Base-by-base conservation (phyloP, 2,797 vertebrate species). In the Pteropus rufus region DNA sequence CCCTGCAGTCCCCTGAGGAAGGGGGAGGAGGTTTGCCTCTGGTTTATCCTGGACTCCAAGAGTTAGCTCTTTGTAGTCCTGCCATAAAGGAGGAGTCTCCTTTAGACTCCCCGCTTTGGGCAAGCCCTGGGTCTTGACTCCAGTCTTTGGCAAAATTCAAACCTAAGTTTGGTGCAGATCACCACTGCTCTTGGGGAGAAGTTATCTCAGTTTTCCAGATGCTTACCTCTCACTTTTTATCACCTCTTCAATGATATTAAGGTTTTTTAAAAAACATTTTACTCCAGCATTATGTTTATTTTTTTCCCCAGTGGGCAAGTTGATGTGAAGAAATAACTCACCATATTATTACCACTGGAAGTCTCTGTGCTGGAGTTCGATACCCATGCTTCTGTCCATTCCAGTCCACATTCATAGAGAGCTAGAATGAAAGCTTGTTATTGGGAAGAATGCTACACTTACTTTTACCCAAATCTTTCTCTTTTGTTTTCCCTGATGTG, bases 191-290 rank as follows among this genome's bases (percentile, higher is more conserved):
- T 64, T 75, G n/a, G 18, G 60, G 52, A 80, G 11, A 77, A 73
- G 58, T 34, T 21, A 3, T 39, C 6, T 58, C 14, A 0, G 1
- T 82, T 94, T 89, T 60, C 69, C 21, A 58, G 16, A 29, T 81
- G 49, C 34, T 70, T 81, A n/a, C 21, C 36, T 52, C 89, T 96
- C 82, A 5, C 73, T 69, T 60, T 80, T 41, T 76, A 16, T 83
- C 24, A 31, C 7, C 4, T 96, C 49, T 75, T 96, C 56, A 56
- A 1, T 93, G n/a, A 65, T 56, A 64, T 4, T 91, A 58, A 82
- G 62, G 44, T 62, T 41, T 52, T 24, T 41, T 5, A 0, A 5
- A 73, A 85, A 62, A 23, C 31, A 4, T 64, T 85, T 91, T 39
- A 41, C 10, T 36, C 54, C 16, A 83, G 60, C 76, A 9, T 84